Conservation (phyloP, 2,797 vertebrate genomes). For the Momotus momota region DNA sequence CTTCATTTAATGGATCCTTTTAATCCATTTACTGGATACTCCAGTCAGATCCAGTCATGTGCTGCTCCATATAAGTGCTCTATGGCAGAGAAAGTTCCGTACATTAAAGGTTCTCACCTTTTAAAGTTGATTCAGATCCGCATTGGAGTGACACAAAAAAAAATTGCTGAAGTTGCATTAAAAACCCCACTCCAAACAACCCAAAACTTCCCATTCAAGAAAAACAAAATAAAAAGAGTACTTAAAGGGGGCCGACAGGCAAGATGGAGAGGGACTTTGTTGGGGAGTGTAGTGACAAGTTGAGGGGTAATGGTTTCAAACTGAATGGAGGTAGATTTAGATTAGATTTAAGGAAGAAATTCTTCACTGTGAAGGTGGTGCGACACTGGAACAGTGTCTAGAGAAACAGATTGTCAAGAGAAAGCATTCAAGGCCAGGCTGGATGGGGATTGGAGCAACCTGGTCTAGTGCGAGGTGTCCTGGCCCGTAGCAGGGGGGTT, state of each 20-base stretch:
- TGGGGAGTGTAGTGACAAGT: background rate
- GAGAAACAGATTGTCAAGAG: no score
- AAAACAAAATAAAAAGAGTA: background rate
- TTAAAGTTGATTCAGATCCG: background rate
- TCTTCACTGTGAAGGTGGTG: background rate
- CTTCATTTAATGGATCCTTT: background rate
- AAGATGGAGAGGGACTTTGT: background rate
- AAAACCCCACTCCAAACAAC: background rate
- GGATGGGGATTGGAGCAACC: background rate
- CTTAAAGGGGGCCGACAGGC: background rate
- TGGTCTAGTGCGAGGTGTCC: background rate
- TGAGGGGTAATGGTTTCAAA: background rate
- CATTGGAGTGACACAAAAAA: background rate
- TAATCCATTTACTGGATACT: background rate
- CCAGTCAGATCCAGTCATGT: background rate
- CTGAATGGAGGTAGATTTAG: background rate
- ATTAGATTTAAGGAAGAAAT: background rate
- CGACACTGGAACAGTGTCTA: background rate
- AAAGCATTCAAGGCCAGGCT: background rate
- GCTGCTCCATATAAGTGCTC: background rate
- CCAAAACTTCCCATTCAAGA: background rate
- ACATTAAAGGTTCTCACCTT: background rate
- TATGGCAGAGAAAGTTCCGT: background rate
- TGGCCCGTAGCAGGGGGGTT: background rate
- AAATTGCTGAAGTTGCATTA: background rate